phyloP scores from a whole-genome alignment of 2,113 vertebrate species.

The Corythornis vintsioides region DNA sequence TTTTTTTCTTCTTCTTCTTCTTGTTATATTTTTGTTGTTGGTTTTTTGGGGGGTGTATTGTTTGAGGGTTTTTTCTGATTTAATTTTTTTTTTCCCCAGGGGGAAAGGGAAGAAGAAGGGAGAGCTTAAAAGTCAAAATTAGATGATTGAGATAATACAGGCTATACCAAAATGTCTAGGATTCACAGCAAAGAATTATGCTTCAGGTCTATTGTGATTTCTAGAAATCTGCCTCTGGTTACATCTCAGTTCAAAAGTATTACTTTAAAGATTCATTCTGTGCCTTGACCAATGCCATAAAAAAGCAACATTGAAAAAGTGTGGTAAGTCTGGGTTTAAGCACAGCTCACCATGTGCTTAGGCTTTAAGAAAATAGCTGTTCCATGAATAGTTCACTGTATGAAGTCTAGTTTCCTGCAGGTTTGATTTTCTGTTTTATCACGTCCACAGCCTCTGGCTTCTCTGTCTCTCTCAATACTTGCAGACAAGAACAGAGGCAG shows the following conservation, averaged over 20 bases:
- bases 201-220: not conserved
- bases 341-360: fast-evolving
- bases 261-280: not conserved
- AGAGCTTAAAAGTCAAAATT: not conserved
- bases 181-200: not conserved
- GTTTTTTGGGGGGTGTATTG: no score
- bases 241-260: not conserved
- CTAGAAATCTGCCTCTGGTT: not conserved
- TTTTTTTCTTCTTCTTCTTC: not conserved
- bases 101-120: not conserved
- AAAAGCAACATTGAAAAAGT: not conserved
- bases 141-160: not conserved
- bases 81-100: not conserved
- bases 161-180: not conserved
- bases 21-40: no score
- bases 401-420: not conserved
- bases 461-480: not conserved
- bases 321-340: not conserved
- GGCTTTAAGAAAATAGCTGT: not conserved
- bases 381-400: fast-evolving
- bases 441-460: not conserved
- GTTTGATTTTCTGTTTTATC: not conserved
- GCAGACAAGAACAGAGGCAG: not conserved
- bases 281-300: not conserved
- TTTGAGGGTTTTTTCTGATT: no score